Conservation (phyloP, 2,113 vertebrate genomes). For the Pachycephala philippinensis region DNA sequence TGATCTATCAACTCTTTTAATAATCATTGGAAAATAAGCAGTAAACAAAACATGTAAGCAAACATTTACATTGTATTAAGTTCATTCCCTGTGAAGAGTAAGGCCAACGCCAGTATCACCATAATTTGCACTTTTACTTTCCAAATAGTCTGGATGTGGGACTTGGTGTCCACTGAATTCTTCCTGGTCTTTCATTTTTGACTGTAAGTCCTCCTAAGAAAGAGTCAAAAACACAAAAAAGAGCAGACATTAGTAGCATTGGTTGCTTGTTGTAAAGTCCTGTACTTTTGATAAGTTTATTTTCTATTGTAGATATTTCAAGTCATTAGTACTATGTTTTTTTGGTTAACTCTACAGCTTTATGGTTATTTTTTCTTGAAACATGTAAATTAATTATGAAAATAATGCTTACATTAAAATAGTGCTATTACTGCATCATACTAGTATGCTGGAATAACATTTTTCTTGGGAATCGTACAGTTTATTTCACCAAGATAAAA, state of each 20-base stretch:
- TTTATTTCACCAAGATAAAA: not conserved
- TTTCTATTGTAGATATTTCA: not conserved
- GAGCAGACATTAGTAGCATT: not conserved
- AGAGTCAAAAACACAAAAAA: not conserved
- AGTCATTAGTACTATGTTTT: not conserved
- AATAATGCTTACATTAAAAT: not conserved
- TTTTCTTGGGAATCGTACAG: not conserved
- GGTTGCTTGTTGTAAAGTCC: not conserved
- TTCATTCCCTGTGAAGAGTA: not conserved
- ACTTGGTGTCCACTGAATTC: not conserved
- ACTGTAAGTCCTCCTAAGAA: not conserved
- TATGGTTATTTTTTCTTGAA: not conserved
- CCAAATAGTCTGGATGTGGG: not conserved
- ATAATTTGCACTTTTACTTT: not conserved
- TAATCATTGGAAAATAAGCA: not conserved
- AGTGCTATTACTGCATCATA: not conserved
- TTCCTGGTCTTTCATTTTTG: not conserved
- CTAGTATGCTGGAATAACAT: not conserved
- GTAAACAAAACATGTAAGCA: not conserved
- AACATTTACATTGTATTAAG: not conserved
- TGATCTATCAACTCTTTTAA: not conserved
- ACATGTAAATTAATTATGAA: not conserved
- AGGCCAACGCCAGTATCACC: not conserved
- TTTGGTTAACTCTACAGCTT: not conserved
- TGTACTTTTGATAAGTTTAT: not conserved